These are phyloP conservation scores for Shargacucullia verbasci DNA, from an alignment of 2,888 invertebrate genomes.

Conservation along the genomic window DNA sequence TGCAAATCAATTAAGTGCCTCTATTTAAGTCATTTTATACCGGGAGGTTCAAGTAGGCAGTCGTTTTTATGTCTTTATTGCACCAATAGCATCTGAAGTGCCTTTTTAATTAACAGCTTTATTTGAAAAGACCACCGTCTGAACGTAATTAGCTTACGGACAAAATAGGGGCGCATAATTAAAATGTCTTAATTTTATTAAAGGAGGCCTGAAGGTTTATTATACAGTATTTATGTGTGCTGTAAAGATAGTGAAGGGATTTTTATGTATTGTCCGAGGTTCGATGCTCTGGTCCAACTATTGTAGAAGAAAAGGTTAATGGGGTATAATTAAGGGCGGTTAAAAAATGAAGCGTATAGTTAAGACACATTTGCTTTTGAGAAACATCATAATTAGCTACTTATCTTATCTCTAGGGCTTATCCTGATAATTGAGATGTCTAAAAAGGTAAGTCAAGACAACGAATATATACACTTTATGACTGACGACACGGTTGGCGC, in stretches of 20 bases:
- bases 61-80: constrained; percentile 81
- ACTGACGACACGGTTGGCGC: too few relatives aligned
- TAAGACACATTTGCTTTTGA: not conserved
- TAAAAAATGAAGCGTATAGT: not conserved
- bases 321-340: constrained; percentile 12
- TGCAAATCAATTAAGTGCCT: constrained; percentile 72
- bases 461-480: not conserved
- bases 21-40: constrained; percentile 69
- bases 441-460: not conserved
- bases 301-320: constrained; percentile 22
- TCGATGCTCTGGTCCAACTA: constrained; percentile 16
- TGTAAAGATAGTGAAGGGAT: constrained; percentile 70
- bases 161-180: constrained; percentile 86
- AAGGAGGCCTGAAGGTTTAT: constrained; percentile 74
- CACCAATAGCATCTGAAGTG: constrained; percentile 78
- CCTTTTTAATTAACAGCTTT: constrained; percentile 84
- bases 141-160: constrained; percentile 66
- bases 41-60: constrained; percentile 82
- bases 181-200: constrained; percentile 88
- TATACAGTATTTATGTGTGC: constrained; percentile 69
- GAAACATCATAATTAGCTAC: not conserved
- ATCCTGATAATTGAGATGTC: constrained; percentile 29
- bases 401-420: constrained; percentile 14
- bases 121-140: constrained; percentile 87
- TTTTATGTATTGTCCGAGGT: constrained; percentile 26